phyloP scores from a whole-genome alignment of 2,888 invertebrate species.

The Apomyelois bistriatella region DNA sequence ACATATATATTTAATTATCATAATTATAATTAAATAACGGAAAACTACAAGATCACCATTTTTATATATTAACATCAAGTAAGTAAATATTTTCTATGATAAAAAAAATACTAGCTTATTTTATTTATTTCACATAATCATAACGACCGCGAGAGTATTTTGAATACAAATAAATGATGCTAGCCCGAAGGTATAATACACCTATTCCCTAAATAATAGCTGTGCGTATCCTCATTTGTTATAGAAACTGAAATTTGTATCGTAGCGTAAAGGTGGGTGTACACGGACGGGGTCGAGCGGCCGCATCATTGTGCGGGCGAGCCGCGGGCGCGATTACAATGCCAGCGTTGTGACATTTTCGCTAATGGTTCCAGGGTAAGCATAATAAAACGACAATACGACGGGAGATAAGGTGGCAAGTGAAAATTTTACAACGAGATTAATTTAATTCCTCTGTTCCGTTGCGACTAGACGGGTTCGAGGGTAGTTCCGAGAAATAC shows the following conservation, averaged over 20 bases:
- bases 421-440: slow-evolving; percentile 76
- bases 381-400: slow-evolving; percentile 79
- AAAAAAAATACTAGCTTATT: no score
- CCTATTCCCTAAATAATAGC: slow-evolving; percentile 47
- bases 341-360: slow-evolving; percentile 77
- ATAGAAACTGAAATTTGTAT: slow-evolving; percentile 73
- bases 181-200: slow-evolving; percentile 37
- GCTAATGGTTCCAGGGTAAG: slow-evolving; percentile 78
- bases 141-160: background rate
- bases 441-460: slow-evolving; percentile 60
- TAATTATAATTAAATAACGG: no score
- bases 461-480: slow-evolving; percentile 8
- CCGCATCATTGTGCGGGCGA: slow-evolving; percentile 71
- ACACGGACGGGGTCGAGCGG: slow-evolving; percentile 64
- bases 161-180: slow-evolving; percentile 1
- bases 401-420: slow-evolving; percentile 77
- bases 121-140: no score
- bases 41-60: no score
- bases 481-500: background rate
- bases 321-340: slow-evolving; percentile 73
- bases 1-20: no score
- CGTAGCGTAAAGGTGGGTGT: slow-evolving; percentile 69
- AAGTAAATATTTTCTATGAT: no score
- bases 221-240: slow-evolving; percentile 60
- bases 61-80: no score